Evolutionary conservation across 2,797 vertebrate genomes (phyloP), one percentile per base, ranked within the genome.

Genomic region (Falco rusticolus): DNA sequence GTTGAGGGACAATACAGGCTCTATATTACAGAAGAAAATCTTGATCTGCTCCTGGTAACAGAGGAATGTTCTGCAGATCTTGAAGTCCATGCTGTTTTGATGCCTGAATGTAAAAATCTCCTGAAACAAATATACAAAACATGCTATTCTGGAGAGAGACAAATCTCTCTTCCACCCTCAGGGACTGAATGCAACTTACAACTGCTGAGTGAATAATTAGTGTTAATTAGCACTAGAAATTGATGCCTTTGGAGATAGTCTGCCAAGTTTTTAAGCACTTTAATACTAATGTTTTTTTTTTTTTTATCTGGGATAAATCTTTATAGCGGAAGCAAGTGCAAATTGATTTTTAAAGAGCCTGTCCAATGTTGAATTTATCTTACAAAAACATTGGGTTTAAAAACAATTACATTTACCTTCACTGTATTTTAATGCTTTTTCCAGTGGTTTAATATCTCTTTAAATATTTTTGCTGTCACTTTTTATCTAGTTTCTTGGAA

Each of bases 201-300:
- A 97, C 97, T 96, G 97, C 98, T 97, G 97, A 97, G 97, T 98
- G 98, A 98, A 98, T 98, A 98, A 98, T 98, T 98, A 98, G 97
- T 97, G 97, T 96, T 98, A 98, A 98, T 98, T 98, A 98, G 97
- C 97, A 93, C 91, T 69, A 97, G 97, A 97, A 98, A 97, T 97
- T 97, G 97, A 98, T 98, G 98, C 96, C 98, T 98, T 98, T 97
- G 96, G 97, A 98, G 97, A 98, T 98, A 97, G 96, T 96, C 96
- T 98, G 98, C 97, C 98, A 98, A 97, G 97, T 97, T 98, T 97
- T 97, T 97, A 98, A 98, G 98, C 97, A 97, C 96, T 98, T 98
- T 98, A 97, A 98, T 98, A 98, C 97, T 98, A 98, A 98, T 98
- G 97, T 34, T 34, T 34, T 34, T 95, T 95, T 97, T 96, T 96